phyloP scores from a whole-genome alignment of 2,888 invertebrate genomes.

The Mantis religiosa region DNA sequence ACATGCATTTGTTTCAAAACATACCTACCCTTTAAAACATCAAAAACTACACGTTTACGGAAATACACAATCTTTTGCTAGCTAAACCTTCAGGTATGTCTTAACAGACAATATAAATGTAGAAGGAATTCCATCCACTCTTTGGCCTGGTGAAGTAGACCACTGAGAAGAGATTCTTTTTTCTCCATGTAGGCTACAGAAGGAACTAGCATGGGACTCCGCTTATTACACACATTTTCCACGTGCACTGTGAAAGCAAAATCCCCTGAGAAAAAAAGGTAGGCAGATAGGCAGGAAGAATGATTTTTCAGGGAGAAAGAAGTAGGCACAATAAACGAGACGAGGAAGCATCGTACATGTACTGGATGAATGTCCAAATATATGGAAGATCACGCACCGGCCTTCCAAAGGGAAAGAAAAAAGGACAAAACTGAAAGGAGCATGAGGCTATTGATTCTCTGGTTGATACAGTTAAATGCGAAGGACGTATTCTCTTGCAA shows the following conservation, averaged over 20 bases:
- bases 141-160: too few relatives aligned
- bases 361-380: neutral
- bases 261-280: neutral
- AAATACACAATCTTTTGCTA: too few relatives aligned
- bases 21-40: too few relatives aligned
- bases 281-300: neutral
- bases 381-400: neutral
- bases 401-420: neutral
- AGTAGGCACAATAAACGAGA: neutral
- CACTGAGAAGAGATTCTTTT: too few relatives aligned
- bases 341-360: neutral
- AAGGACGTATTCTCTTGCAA: neutral
- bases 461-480: neutral
- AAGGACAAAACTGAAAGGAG: neutral
- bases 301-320: neutral
- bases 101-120: too few relatives aligned
- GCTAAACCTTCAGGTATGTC: too few relatives aligned
- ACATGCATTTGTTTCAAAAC: too few relatives aligned
- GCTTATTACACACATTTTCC: neutral
- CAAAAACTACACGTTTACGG: too few relatives aligned
- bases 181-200: neutral
- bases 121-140: too few relatives aligned
- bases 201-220: neutral
- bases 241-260: neutral
- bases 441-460: neutral